A percentile compares a stretch with the other conserved stretches of the same genome.
These are phyloP conservation scores for Microplitis demolitor DNA, from an alignment of 1,140 invertebrate genomes.

Conservation along the genomic window DNA sequence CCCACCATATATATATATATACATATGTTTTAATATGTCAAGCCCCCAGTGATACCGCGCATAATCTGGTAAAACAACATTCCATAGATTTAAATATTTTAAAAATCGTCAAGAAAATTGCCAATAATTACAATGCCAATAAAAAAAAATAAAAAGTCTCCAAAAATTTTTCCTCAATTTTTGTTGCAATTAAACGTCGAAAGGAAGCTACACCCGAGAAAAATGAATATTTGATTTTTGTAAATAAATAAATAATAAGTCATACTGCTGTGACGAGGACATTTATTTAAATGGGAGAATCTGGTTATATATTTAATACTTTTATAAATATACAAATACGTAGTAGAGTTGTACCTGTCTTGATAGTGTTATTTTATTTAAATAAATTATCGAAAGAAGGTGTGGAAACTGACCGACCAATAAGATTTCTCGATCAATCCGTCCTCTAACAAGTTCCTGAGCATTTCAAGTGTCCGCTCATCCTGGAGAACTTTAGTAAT, in stretches of 20 bases:
- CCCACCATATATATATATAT: neutral
- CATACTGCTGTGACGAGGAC: too few species aligned
- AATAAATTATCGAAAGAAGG: constrained; percentile 55
- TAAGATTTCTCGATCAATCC: constrained; percentile 50
- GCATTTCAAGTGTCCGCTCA: constrained; percentile 50
- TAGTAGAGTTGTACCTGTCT: neutral
- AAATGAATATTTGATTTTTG: too few species aligned
- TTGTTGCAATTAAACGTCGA: too few species aligned
- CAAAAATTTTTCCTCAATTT: too few species aligned
- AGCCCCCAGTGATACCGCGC: constrained; percentile 10
- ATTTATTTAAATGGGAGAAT: too few species aligned
- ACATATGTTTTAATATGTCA: neutral
- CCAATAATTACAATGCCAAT: neutral
- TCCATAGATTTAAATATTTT: constrained; percentile 21
- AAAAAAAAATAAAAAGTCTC: too few species aligned
- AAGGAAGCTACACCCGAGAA: too few species aligned
- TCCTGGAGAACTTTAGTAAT: constrained; percentile 45
- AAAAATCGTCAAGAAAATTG: constrained; percentile 1
- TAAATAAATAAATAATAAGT: too few species aligned
- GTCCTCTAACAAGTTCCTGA: constrained; percentile 42
- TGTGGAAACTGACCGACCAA: constrained; percentile 56
- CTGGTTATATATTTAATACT: too few species aligned
- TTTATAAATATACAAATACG: neutral
- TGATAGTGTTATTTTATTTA: constrained; percentile 16
- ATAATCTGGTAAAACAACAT: constrained; percentile 28